These are phyloP conservation scores for Fringilla coelebs DNA, from an alignment of 2,797 vertebrate species.

Conservation along the genomic window DNA sequence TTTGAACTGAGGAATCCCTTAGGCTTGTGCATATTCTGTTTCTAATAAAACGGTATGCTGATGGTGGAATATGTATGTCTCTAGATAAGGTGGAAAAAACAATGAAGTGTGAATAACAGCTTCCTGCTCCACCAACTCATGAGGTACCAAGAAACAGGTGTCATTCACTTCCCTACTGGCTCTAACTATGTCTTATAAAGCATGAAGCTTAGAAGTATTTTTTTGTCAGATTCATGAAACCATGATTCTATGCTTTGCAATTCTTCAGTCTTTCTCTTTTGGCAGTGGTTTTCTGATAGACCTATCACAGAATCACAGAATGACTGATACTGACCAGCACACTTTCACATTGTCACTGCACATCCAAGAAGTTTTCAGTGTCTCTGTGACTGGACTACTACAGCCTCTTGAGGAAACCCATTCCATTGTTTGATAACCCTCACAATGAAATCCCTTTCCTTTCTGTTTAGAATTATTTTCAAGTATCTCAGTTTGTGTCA, in stretches of 20 bases:
- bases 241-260: not conserved
- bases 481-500: not conserved
- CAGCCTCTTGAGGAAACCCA: rapidly evolving
- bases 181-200: not conserved
- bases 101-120: not conserved
- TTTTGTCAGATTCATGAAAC: not conserved
- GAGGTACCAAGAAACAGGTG: not conserved
- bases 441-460: not conserved
- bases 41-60: not conserved
- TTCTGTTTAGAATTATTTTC: not conserved
- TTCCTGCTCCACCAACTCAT: not conserved
- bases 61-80: rapidly evolving
- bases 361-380: not conserved
- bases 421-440: not conserved
- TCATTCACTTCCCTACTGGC: not conserved
- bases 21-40: not conserved
- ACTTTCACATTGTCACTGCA: not conserved
- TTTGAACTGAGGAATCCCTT: not conserved
- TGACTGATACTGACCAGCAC: not conserved
- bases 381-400: not conserved
- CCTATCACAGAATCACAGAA: not conserved
- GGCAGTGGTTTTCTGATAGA: not conserved
- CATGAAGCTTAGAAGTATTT: not conserved
- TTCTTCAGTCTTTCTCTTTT: not conserved
- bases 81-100: not conserved